Conservation (phyloP, 1,140 invertebrate species). For the Oryctes rhinoceros region DNA sequence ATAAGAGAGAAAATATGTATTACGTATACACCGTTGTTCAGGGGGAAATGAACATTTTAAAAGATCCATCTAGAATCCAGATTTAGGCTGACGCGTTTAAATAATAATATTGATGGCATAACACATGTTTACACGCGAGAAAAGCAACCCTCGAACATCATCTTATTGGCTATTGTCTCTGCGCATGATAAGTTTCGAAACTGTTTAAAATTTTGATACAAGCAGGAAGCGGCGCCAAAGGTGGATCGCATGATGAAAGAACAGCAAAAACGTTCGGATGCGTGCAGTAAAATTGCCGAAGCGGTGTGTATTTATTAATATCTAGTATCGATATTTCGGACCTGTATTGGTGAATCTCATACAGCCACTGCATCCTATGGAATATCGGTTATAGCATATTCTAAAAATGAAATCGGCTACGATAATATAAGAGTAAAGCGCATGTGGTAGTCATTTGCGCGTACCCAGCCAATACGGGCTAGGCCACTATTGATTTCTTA, state of each 20-base stretch:
- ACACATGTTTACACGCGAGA: too few relatives aligned
- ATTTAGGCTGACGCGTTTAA: too few relatives aligned
- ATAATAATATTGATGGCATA: too few relatives aligned
- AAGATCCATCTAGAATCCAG: too few relatives aligned
- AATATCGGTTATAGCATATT: constrained; percentile 45
- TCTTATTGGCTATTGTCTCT: too few relatives aligned
- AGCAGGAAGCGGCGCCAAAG: too few relatives aligned
- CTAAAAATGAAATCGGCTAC: constrained; percentile 48
- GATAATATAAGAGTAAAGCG: constrained; percentile 49
- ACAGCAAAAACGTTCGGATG: background rate
- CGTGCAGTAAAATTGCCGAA: background rate
- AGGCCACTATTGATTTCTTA: constrained; percentile 50
- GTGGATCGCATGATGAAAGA: background rate
- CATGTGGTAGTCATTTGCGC: constrained; percentile 52
- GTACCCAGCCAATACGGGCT: constrained; percentile 46
- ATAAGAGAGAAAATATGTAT: too few relatives aligned
- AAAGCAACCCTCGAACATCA: too few relatives aligned
- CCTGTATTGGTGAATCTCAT: background rate
- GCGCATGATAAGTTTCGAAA: too few relatives aligned
- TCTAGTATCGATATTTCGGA: background rate
- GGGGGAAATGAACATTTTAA: too few relatives aligned
- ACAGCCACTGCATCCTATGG: constrained; percentile 18
- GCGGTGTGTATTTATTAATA: background rate
- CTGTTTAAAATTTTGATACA: too few relatives aligned
- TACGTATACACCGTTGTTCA: too few relatives aligned